Conservation (phyloP, 2,888 invertebrate genomes). For the Eumerus sabulonum region DNA sequence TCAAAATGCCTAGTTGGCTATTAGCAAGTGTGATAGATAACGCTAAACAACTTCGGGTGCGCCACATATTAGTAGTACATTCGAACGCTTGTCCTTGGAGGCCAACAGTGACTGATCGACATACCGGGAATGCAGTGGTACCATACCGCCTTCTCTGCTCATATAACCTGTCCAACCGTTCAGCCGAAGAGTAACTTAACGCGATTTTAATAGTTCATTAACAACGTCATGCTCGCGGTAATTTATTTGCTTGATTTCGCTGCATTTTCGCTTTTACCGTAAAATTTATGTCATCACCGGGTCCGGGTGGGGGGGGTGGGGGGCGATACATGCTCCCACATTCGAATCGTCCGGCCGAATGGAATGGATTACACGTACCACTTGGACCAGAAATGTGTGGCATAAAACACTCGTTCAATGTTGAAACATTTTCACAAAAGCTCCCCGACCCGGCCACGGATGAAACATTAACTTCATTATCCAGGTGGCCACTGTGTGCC, state of each 20-base stretch:
- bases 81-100: too few species aligned
- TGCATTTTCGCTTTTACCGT: slow-evolving; percentile 65
- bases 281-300: slow-evolving; percentile 49
- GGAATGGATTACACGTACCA: too few species aligned
- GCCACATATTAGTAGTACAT: too few species aligned
- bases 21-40: too few species aligned
- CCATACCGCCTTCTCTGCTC: too few species aligned
- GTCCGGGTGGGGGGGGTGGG: slow-evolving; percentile 17
- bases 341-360: not conserved
- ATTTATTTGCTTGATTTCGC: slow-evolving; percentile 67
- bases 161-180: too few species aligned
- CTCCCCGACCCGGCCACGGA: slow-evolving; percentile 11
- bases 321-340: not conserved
- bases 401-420: slow-evolving; percentile 53
- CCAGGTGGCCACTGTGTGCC: slow-evolving; percentile 38
- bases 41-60: too few species aligned
- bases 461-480: slow-evolving; percentile 57
- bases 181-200: slow-evolving; percentile 35
- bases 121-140: too few species aligned
- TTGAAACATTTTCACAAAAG: slow-evolving; percentile 41
- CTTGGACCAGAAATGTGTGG: slow-evolving; percentile 28
- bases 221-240: slow-evolving; percentile 65
- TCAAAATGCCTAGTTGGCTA: too few species aligned
- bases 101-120: too few species aligned
- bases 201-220: slow-evolving; percentile 68